Evolutionary conservation across 2,797 vertebrate species (phyloP), one percentile per base, ranked within the genome.

Genomic region (Choloepus didactylus): DNA sequence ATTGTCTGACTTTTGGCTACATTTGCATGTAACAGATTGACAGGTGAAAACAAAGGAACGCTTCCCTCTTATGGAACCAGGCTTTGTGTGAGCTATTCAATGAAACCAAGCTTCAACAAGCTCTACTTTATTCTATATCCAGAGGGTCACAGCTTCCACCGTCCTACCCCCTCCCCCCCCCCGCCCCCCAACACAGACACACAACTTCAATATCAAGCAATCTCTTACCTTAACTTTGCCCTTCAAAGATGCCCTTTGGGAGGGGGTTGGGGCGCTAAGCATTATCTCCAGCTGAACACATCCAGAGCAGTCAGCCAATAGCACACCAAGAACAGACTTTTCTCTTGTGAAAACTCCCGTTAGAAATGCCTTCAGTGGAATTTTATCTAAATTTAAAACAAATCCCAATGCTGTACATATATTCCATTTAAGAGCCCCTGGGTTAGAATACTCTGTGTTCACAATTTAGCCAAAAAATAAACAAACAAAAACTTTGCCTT

Each of bases 11-110:
- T 76, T 84, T 44, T 19, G 35, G 9, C 70, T 51, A 25, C 41
- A 91, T 92, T 94, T 95, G 94, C 66, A 79, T 75, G 16, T 80
- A 85, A 76, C 88, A 23, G 54, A 92, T 84, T 86, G 94, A 86
- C 25, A 88, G 41, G 62, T 41, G 23, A 87, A 94, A 92, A 79
- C 81, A 94, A 93, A 94, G 62, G 31, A 81, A 94, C 66, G 38
- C 73, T 85, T 91, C 72, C 59, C 49, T 80, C 46, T 85, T 51
- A 9, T 75, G 38, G 93, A 75, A 19, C 83, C 51, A 87, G 49
- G n/a, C 12, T 96, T 70, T 85, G 14, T 64, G 56, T 59, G 60
- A 46, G 31, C 82, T 89, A 27, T 51, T 91, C 66, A 59, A 14
- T 77, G 70, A 89, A 93, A 59, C 8, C 38, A 64, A 73, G 27